These are phyloP conservation scores for Microhierax caerulescens DNA, from an alignment of 2,797 vertebrate species.

Conservation along the genomic window DNA sequence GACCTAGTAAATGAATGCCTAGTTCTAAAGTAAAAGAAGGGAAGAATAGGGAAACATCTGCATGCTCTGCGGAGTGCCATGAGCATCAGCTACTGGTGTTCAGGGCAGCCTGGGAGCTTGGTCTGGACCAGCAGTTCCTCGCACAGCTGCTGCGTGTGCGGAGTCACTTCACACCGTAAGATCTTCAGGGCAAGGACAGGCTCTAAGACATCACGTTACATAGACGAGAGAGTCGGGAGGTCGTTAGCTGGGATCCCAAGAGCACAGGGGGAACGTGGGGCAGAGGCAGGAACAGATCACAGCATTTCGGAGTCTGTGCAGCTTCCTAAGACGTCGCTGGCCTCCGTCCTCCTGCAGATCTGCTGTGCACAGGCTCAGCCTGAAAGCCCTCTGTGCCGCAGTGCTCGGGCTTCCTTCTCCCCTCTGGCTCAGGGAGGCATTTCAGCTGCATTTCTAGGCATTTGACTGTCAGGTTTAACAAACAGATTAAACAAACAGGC, in stretches of 20 bases:
- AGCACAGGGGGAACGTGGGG: background rate
- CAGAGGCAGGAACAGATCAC: background rate
- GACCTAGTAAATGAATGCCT: background rate
- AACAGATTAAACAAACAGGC: conserved; percentile 42
- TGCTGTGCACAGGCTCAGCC: accelerated
- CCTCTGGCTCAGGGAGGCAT: accelerated
- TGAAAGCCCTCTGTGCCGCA: accelerated
- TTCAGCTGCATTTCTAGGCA: background rate
- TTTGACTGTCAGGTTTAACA: conserved; percentile 17
- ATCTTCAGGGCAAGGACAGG: background rate
- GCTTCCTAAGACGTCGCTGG: background rate
- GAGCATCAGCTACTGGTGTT: background rate
- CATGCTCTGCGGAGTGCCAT: accelerated
- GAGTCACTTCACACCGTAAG: accelerated
- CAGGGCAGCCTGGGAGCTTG: background rate
- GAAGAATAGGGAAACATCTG: background rate
- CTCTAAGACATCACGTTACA: accelerated
- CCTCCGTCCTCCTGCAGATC: background rate
- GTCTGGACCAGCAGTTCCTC: background rate
- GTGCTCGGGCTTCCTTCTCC: accelerated
- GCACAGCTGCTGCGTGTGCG: background rate
- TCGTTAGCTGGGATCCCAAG: too few relatives aligned
- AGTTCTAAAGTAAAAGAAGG: background rate
- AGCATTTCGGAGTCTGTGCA: background rate
- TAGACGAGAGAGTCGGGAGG: accelerated